Percentiles rank a stretch among this genome's conserved stretches.
phyloP scores from a whole-genome alignment of 2,113 vertebrate genomes.

The Mobula hypostoma region DNA sequence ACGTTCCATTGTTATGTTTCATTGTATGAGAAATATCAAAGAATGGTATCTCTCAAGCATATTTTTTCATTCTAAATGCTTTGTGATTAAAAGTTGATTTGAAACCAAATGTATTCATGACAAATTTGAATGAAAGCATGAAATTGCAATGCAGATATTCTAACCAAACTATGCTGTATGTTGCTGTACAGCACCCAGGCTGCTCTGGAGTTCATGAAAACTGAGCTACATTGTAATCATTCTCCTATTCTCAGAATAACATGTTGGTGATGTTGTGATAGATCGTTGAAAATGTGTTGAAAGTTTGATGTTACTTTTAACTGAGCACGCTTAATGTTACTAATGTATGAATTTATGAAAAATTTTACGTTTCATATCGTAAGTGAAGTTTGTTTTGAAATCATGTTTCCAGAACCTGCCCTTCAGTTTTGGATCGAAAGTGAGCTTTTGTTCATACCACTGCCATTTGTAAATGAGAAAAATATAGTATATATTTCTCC shows the following conservation, averaged over 20 bases:
- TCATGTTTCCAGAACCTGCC: not conserved
- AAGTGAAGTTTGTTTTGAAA: constrained; percentile 33
- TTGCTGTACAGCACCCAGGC: constrained; percentile 57
- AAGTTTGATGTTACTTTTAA: constrained; percentile 45
- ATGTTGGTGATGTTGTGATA: constrained; percentile 12
- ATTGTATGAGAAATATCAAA: constrained; percentile 49
- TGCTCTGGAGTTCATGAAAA: constrained; percentile 55
- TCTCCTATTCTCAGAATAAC: constrained; percentile 40
- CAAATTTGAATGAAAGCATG: constrained; percentile 66
- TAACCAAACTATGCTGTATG: constrained; percentile 50
- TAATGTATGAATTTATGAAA: constrained; percentile 10
- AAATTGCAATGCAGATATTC: constrained; percentile 57
- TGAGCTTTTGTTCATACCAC: not conserved
- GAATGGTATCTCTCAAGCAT: constrained; percentile 65
- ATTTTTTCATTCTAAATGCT: constrained; percentile 62
- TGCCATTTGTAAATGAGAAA: not conserved
- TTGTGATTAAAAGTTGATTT: constrained; percentile 53
- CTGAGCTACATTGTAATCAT: constrained; percentile 46
- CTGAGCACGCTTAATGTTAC: constrained; percentile 56
- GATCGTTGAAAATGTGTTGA: constrained; percentile 45
- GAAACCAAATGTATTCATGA: constrained; percentile 49
- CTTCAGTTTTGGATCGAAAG: constrained; percentile 3
- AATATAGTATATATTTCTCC: not conserved
- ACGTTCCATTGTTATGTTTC: constrained; percentile 45
- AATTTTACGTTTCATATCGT: constrained; percentile 6